Conservation (phyloP, 1,140 invertebrate species). For the Musca domestica region DNA sequence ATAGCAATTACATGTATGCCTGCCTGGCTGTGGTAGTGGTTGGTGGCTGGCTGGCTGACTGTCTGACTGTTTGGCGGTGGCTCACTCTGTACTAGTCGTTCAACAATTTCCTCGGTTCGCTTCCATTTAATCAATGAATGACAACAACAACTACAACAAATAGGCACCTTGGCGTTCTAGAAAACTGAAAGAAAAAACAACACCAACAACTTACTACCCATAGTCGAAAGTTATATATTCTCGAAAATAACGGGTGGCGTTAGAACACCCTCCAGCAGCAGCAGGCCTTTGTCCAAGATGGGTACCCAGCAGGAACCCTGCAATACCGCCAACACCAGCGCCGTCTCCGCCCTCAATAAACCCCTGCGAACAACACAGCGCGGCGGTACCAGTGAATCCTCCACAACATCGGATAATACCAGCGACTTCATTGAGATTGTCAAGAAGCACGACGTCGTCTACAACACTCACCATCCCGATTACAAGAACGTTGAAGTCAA, state of each 20-base stretch:
- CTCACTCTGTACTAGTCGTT: no score
- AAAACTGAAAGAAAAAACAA: neutral
- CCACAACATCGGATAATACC: slow-evolving; percentile 51
- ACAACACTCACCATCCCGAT: slow-evolving; percentile 52
- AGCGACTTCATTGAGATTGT: slow-evolving; percentile 52
- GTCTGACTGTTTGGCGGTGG: no score
- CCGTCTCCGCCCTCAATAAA: neutral
- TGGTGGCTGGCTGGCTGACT: no score
- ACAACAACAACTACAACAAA: neutral
- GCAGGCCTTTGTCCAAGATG: neutral
- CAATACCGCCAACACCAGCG: neutral
- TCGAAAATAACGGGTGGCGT: neutral
- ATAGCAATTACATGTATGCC: no score
- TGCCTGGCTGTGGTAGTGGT: no score
- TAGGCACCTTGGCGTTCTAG: no score
- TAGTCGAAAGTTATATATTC: neutral
- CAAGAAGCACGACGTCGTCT: slow-evolving; percentile 51
- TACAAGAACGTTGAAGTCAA: slow-evolving; percentile 52
- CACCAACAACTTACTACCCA: neutral
- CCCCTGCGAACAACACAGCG: slow-evolving; percentile 32
- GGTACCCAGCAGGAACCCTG: neutral
- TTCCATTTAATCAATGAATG: slow-evolving; percentile 8
- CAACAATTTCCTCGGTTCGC: neutral
- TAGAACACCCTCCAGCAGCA: neutral
- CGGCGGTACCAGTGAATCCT: slow-evolving; percentile 47